Conservation (phyloP, 2,797 vertebrate genomes). For the Pyrocephalus nanus region DNA sequence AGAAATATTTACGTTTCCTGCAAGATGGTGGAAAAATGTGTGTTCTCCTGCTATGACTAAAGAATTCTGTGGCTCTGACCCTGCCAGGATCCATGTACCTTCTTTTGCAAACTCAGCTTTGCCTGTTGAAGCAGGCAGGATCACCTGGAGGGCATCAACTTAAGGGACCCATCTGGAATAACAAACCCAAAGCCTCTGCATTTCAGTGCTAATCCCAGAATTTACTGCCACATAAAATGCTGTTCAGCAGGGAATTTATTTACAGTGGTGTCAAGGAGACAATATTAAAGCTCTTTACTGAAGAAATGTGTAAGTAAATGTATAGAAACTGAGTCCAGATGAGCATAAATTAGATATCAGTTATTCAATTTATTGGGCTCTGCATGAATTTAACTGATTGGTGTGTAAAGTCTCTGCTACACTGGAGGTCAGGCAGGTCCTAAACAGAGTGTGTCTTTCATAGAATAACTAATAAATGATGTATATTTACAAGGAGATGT, state of each 20-base stretch:
- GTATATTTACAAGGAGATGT: not conserved
- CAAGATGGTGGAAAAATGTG: not conserved
- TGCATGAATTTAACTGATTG: rapidly evolving
- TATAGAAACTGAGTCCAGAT: not conserved
- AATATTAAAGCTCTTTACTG: not conserved
- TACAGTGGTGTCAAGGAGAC: not conserved
- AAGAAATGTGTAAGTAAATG: not conserved
- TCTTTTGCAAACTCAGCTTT: not conserved
- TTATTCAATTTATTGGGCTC: not conserved
- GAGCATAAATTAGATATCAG: not conserved
- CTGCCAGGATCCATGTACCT: not conserved
- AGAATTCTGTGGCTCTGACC: rapidly evolving
- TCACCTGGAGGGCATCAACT: not conserved
- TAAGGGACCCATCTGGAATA: not conserved
- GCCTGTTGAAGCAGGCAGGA: not conserved
- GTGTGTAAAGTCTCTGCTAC: not conserved
- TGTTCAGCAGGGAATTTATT: not conserved
- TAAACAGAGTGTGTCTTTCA: not conserved
- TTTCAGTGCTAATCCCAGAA: not conserved
- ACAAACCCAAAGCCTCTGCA: not conserved
- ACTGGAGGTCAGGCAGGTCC: not conserved
- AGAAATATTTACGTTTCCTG: not conserved
- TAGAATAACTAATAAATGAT: not conserved
- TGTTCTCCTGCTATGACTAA: not conserved
- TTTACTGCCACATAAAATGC: not conserved